Conservation (phyloP, 2,888 invertebrate species). For the Platycheirus rosarum region DNA sequence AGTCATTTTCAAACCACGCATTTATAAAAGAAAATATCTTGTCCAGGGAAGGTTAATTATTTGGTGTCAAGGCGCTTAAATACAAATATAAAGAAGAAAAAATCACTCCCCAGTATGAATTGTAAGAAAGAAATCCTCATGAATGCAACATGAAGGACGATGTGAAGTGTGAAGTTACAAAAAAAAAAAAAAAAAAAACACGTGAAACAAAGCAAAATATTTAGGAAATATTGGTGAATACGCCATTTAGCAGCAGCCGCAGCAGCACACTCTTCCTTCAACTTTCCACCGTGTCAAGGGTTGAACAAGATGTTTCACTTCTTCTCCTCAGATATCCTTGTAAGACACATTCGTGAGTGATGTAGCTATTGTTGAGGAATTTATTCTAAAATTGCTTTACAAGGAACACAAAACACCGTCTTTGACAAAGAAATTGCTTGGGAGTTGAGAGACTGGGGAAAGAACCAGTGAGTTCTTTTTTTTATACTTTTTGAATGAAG, state of each 20-base stretch:
- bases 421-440: constrained; percentile 12
- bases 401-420: constrained; percentile 12
- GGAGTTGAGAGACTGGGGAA: not conserved
- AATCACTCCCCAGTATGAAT: constrained; percentile 29
- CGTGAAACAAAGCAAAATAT: not conserved
- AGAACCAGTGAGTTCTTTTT: not conserved
- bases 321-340: constrained; percentile 19
- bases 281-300: not conserved
- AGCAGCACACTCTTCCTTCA: not conserved
- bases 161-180: constrained; percentile 26
- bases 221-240: constrained; percentile 17
- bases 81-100: too few relatives aligned
- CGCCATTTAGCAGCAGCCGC: constrained; percentile 6
- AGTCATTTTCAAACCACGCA: too few relatives aligned
- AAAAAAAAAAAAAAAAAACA: constrained; percentile 28
- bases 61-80: too few relatives aligned
- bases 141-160: constrained; percentile 27
- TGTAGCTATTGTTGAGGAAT: constrained; percentile 20
- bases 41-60: too few relatives aligned
- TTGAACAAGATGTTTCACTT: constrained; percentile 9
- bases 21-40: too few relatives aligned
- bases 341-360: not conserved
- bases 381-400: constrained; percentile 26
- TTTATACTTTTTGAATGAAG: constrained; percentile 22
- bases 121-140: constrained; percentile 34